Conservation (phyloP, 2,797 vertebrate species). For the Oreonectes daqikongensis region DNA sequence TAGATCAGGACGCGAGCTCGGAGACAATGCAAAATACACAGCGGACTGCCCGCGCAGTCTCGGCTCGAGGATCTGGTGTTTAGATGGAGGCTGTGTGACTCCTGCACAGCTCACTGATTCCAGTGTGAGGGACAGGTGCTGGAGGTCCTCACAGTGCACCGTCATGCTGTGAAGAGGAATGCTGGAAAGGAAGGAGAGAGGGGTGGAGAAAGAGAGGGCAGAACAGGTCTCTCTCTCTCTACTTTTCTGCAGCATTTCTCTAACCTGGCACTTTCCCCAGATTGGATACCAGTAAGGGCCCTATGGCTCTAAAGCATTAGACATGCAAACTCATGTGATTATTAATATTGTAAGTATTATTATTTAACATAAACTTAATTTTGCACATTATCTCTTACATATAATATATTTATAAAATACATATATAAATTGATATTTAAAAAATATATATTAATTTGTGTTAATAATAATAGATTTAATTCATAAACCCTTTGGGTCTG, state of each 20-base stretch:
- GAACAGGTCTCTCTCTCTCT: constrained; percentile 41
- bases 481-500: too few species aligned
- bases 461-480: too few species aligned
- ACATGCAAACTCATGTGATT: neutral
- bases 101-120: constrained; percentile 43
- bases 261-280: constrained; percentile 36
- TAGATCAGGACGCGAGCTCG: constrained; percentile 35
- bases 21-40: constrained; percentile 49
- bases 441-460: too few species aligned
- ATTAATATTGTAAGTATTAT: neutral
- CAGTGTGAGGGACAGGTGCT: constrained; percentile 56
- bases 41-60: constrained; percentile 8
- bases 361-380: neutral
- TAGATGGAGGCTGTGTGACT: constrained; percentile 39
- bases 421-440: too few species aligned
- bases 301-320: neutral
- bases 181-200: constrained; percentile 43
- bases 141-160: constrained; percentile 51
- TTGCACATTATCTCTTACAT: too few species aligned
- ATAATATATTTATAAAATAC: too few species aligned
- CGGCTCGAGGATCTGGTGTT: constrained; percentile 38
- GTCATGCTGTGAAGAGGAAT: constrained; percentile 51
- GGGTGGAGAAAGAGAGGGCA: constrained; percentile 38
- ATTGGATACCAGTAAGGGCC: neutral
- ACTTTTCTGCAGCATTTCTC: constrained; percentile 43